phyloP scores from a whole-genome alignment of 2,797 vertebrate genomes.

The Hipposideros larvatus region DNA sequence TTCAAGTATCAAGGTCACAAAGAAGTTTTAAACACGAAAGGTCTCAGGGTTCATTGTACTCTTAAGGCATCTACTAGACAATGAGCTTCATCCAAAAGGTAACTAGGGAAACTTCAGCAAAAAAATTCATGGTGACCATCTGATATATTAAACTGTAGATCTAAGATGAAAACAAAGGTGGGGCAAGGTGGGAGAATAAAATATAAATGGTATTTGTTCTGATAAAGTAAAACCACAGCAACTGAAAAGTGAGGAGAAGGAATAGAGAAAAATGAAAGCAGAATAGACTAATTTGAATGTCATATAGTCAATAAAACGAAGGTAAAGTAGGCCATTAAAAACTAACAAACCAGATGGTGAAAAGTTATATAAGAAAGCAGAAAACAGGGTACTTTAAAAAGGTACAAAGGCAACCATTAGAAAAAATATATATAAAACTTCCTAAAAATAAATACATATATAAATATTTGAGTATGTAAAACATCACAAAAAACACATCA shows the following conservation, averaged over 20 bases:
- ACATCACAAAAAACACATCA: background rate
- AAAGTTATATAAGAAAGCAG: slow-evolving; percentile 3
- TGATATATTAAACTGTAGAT: background rate
- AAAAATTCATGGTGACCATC: background rate
- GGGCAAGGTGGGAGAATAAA: background rate
- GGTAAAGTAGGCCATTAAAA: background rate
- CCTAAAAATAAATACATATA: background rate
- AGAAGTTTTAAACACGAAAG: background rate
- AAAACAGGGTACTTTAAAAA: background rate
- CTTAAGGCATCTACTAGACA: background rate
- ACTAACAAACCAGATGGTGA: background rate
- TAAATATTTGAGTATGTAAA: background rate
- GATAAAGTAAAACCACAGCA: slow-evolving; percentile 7
- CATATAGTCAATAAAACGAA: background rate
- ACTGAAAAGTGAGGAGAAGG: background rate
- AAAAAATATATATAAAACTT: background rate
- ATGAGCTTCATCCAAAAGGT: background rate
- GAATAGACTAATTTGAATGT: background rate
- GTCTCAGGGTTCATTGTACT: background rate
- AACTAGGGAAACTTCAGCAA: background rate
- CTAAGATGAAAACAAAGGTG: background rate
- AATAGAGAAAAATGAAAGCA: background rate
- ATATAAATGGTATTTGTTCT: background rate
- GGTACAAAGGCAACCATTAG: background rate
- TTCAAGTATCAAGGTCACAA: background rate